phyloP scores from a whole-genome alignment of 2,797 vertebrate species.

The Balearica regulorum region DNA sequence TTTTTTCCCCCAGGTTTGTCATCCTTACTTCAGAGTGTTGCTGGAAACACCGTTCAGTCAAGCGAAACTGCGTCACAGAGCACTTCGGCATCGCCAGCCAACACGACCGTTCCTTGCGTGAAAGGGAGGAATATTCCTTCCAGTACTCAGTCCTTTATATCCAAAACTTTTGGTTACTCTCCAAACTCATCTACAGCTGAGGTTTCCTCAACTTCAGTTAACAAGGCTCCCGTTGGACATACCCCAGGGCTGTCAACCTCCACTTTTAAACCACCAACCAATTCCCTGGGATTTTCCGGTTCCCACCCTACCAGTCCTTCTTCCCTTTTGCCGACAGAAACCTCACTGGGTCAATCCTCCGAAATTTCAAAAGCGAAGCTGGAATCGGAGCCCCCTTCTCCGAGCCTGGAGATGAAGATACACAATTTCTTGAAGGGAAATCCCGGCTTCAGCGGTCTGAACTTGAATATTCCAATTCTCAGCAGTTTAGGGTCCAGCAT shows the following conservation, averaged over 20 bases:
- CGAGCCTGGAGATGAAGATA: slow-evolving; percentile 96
- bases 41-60: slow-evolving; percentile 71
- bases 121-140: slow-evolving; percentile 70
- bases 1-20: slow-evolving; percentile 82
- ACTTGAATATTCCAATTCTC: slow-evolving; percentile 83
- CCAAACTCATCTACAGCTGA: slow-evolving; percentile 77
- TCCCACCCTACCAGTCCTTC: slow-evolving; percentile 63
- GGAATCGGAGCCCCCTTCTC: slow-evolving; percentile 75
- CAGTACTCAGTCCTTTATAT: slow-evolving; percentile 59
- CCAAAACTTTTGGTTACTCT: slow-evolving; percentile 75
- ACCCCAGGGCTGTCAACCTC: slow-evolving; percentile 63
- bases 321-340: slow-evolving; percentile 69
- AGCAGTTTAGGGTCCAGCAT: slow-evolving; percentile 77
- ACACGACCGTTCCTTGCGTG: slow-evolving; percentile 19
- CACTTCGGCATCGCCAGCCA: slow-evolving; percentile 66
- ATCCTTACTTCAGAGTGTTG: slow-evolving; percentile 90
- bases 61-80: slow-evolving; percentile 66
- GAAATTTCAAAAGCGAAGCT: slow-evolving; percentile 73
- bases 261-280: slow-evolving; percentile 70
- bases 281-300: slow-evolving; percentile 66
- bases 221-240: slow-evolving; percentile 63
- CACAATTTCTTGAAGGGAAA: slow-evolving; percentile 98
- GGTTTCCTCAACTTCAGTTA: slow-evolving; percentile 77
- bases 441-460: slow-evolving; percentile 90
- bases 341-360: slow-evolving; percentile 57